A percentile compares a stretch with the other conserved stretches of the same genome.
Conservation (phyloP, 2,888 invertebrate genomes). For the Podotricha telesiphe region DNA sequence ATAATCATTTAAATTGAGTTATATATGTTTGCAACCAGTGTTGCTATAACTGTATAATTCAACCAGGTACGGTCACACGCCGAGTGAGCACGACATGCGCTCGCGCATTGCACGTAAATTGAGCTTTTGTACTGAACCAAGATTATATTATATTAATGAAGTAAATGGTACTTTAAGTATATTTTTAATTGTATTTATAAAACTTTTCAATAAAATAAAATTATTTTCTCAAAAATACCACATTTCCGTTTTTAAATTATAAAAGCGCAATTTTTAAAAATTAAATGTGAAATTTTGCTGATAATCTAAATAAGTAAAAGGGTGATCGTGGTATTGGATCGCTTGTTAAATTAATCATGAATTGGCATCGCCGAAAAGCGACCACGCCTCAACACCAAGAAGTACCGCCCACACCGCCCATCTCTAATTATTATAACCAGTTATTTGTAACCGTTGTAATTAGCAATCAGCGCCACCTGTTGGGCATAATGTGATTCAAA, state of each 20-base stretch:
- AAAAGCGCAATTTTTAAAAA: not conserved
- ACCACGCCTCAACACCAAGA: slow-evolving; percentile 58
- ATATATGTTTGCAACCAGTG: slow-evolving; percentile 13
- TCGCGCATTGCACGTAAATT: slow-evolving; percentile 73
- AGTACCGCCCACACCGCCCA: slow-evolving; percentile 74
- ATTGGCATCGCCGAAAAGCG: slow-evolving; percentile 58
- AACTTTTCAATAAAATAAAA: not conserved
- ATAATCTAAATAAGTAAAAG: slow-evolving; percentile 29
- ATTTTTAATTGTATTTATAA: not conserved
- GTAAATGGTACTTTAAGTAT: not conserved
- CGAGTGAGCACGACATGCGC: slow-evolving; percentile 68
- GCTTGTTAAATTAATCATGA: slow-evolving; percentile 57
- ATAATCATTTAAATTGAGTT: slow-evolving; percentile 8
- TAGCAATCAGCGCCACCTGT: slow-evolving; percentile 75
- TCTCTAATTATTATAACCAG: slow-evolving; percentile 81
- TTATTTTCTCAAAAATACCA: too few relatives aligned
- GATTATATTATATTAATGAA: slow-evolving; percentile 10
- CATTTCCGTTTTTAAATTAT: too few relatives aligned
- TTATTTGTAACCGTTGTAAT: slow-evolving; percentile 74
- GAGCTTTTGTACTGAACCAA: slow-evolving; percentile 42
- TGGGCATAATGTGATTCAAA: slow-evolving; percentile 46
- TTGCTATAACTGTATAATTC: slow-evolving; percentile 37
- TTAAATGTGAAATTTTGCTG: slow-evolving; percentile 13
- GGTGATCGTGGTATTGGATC: slow-evolving; percentile 46
- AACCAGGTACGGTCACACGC: slow-evolving; percentile 60